Conservation (phyloP, 2,797 vertebrate genomes). For the Diglossa cyanea region DNA sequence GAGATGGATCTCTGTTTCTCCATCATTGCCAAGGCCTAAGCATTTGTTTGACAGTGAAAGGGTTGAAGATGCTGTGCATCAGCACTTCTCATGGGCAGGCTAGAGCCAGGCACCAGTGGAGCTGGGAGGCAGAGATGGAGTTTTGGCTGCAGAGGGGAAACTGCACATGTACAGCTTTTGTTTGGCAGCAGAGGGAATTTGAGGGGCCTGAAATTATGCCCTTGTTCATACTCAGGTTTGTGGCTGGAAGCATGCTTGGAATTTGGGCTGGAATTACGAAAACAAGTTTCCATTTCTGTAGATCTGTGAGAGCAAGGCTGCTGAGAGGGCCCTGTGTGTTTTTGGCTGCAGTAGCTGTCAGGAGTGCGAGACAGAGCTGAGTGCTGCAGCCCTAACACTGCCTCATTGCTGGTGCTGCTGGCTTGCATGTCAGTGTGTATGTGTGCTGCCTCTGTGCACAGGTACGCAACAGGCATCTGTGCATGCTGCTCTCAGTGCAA, state of each 20-base stretch:
- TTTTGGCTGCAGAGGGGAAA: background rate
- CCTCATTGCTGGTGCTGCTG: constrained; percentile 13
- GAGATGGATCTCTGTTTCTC: background rate
- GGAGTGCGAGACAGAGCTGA: background rate
- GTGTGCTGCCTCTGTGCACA: background rate
- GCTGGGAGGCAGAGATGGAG: background rate
- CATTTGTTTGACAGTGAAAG: background rate
- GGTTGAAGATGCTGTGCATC: background rate
- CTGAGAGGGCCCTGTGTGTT: background rate
- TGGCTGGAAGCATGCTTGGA: background rate
- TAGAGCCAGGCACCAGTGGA: background rate
- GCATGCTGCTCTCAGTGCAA: background rate
- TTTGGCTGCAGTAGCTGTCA: background rate
- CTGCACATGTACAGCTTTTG: background rate
- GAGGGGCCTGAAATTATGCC: background rate
- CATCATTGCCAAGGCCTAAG: background rate
- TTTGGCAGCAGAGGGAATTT: background rate
- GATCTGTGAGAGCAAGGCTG: background rate
- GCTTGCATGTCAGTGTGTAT: constrained; percentile 5
- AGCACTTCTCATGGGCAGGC: background rate
- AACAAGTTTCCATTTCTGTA: background rate
- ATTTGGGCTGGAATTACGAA: background rate
- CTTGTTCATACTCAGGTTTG: background rate
- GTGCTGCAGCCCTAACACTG: background rate
- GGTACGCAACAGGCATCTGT: background rate